These are phyloP conservation scores for Hyperoodon ampullatus DNA, from an alignment of 2,113 vertebrate species.

Conservation along the genomic window DNA sequence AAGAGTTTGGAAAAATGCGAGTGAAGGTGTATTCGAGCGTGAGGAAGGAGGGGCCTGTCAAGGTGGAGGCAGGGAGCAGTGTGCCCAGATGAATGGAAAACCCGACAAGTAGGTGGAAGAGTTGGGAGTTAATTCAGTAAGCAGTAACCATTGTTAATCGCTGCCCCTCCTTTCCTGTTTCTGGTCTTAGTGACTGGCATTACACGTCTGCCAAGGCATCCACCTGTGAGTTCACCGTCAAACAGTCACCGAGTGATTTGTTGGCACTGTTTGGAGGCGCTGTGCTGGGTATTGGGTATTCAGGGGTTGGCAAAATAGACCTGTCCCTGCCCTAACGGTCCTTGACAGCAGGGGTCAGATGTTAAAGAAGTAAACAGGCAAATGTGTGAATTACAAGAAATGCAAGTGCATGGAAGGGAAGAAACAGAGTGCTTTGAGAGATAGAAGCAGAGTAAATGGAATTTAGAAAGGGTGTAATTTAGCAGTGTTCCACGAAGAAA, in stretches of 20 bases:
- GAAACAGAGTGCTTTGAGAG: not conserved
- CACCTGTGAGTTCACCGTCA: not conserved
- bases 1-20: not conserved
- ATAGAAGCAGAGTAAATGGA: not conserved
- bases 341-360: not conserved
- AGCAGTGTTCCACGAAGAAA: not conserved
- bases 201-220: not conserved
- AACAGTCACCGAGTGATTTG: not conserved
- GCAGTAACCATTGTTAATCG: not conserved
- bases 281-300: not conserved
- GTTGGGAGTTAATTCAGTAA: not conserved
- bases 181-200: not conserved
- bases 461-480: not conserved
- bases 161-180: not conserved
- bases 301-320: not conserved
- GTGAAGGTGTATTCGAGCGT: not conserved
- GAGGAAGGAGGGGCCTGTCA: not conserved
- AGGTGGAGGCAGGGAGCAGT: too few relatives aligned
- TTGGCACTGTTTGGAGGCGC: not conserved
- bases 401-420: not conserved
- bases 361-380: not conserved
- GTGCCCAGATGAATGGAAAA: not conserved
- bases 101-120: not conserved
- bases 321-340: not conserved
- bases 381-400: not conserved